Conservation (phyloP, 2,797 vertebrate genomes). For the Brachymystax lenok region DNA sequence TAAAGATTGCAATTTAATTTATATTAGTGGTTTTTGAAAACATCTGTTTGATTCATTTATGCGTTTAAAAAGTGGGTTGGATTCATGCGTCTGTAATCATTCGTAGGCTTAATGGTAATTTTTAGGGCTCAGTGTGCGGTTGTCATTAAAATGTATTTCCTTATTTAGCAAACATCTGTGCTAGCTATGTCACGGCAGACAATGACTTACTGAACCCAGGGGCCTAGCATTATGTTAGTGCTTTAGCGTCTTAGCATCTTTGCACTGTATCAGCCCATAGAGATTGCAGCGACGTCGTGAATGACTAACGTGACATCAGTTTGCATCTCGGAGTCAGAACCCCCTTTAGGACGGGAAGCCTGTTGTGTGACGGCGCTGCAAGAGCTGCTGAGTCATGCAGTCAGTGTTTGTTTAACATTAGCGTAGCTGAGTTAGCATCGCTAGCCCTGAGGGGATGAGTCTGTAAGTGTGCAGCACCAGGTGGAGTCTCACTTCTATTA, state of each 20-base stretch:
- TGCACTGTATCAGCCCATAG: background rate
- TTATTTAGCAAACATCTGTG: slow-evolving; percentile 12
- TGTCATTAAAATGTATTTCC: slow-evolving; percentile 68
- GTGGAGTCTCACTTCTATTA: too few species aligned
- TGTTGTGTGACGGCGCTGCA: background rate
- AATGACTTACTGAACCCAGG: background rate
- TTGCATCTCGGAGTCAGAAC: background rate
- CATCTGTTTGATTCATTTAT: slow-evolving; percentile 58
- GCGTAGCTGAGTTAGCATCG: background rate
- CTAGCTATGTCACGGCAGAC: background rate
- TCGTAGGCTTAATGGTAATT: slow-evolving; percentile 56
- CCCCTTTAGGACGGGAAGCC: too few species aligned
- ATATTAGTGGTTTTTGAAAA: slow-evolving; percentile 43
- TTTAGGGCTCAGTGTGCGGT: slow-evolving; percentile 45
- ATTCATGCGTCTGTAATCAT: slow-evolving; percentile 48
- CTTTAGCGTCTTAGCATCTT: background rate
- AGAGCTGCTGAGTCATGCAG: background rate
- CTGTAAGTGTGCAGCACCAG: too few species aligned
- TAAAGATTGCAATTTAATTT: slow-evolving; percentile 28
- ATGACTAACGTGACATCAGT: background rate
- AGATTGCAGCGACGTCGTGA: background rate
- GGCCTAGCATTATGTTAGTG: background rate
- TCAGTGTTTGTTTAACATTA: background rate
- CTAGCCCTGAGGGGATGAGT: too few species aligned
- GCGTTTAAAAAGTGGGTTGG: slow-evolving; percentile 51